Conservation (phyloP, 2,113 vertebrate genomes). For the Mobula birostris region DNA sequence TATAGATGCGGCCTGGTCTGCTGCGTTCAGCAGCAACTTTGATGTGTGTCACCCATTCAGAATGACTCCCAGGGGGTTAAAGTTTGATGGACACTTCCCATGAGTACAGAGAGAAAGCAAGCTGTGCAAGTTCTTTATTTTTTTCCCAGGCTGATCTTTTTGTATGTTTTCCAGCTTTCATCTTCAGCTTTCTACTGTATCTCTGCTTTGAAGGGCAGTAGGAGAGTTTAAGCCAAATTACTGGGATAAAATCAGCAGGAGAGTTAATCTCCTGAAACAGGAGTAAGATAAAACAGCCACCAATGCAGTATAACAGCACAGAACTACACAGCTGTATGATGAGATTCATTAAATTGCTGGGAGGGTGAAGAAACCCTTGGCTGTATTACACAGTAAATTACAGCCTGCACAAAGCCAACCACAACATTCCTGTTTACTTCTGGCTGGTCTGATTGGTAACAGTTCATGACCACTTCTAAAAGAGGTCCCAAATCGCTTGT, state of each 20-base stretch:
- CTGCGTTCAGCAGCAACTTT: too few species aligned
- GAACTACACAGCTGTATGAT: not conserved
- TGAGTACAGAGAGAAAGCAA: not conserved
- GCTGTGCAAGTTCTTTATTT: not conserved
- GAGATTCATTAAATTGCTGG: not conserved
- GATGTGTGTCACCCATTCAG: not conserved
- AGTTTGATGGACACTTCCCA: too few species aligned
- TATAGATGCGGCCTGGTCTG: too few species aligned
- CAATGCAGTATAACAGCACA: not conserved
- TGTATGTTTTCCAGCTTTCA: not conserved
- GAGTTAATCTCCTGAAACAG: not conserved
- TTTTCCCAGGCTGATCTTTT: not conserved
- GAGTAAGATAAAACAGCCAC: not conserved
- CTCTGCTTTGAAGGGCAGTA: not conserved
- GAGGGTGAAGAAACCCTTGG: not conserved
- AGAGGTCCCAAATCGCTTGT: not conserved
- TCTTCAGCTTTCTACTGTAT: not conserved
- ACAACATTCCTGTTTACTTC: not conserved
- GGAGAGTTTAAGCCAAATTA: not conserved
- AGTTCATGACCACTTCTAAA: not conserved
- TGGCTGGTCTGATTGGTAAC: not conserved
- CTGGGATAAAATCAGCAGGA: not conserved
- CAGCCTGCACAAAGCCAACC: not conserved
- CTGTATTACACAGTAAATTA: constrained; percentile 15
- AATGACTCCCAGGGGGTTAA: not conserved